These are phyloP conservation scores for Halcyon leucocephala DNA, from an alignment of 2,797 vertebrate species.

Conservation along the genomic window DNA sequence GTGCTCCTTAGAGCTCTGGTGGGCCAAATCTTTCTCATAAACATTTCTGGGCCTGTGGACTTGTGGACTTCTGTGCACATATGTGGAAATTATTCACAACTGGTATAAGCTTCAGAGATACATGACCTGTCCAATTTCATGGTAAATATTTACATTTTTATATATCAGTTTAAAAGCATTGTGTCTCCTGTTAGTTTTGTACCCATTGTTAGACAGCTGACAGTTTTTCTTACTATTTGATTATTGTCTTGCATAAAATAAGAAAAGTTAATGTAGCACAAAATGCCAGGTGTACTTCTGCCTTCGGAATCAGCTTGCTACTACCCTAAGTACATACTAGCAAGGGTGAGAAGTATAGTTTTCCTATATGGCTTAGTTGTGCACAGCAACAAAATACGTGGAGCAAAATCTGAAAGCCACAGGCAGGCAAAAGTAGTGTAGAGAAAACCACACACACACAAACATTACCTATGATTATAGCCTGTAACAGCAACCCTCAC, in stretches of 20 bases:
- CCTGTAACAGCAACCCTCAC: not conserved
- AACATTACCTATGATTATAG: not conserved
- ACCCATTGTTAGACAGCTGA: constrained; percentile 42
- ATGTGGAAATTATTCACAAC: constrained; percentile 33
- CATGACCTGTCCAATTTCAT: constrained; percentile 18
- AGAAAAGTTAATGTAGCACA: constrained; percentile 29
- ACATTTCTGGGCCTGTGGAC: constrained; percentile 49
- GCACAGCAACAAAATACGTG: not conserved
- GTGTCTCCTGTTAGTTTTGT: constrained; percentile 68
- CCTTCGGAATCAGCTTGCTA: constrained; percentile 36
- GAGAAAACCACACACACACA: not conserved
- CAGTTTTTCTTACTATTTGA: constrained; percentile 54
- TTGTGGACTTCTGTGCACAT: constrained; percentile 34
- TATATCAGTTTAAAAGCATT: constrained; percentile 50
- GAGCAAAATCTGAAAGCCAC: not conserved
- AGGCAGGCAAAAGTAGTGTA: not conserved
- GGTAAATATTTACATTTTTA: constrained; percentile 68
- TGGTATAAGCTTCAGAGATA: constrained; percentile 18
- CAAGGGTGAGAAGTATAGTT: not conserved
- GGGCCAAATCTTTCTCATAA: constrained; percentile 34
- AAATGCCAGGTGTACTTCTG: constrained; percentile 35
- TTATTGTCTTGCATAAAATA: constrained; percentile 31
- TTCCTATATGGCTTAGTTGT: not conserved
- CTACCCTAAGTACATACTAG: not conserved
- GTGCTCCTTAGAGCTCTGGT: constrained; percentile 46